Evolutionary conservation across 2,113 vertebrate species (phyloP).

Genomic region (Oncorhynchus tshawytscha): DNA sequence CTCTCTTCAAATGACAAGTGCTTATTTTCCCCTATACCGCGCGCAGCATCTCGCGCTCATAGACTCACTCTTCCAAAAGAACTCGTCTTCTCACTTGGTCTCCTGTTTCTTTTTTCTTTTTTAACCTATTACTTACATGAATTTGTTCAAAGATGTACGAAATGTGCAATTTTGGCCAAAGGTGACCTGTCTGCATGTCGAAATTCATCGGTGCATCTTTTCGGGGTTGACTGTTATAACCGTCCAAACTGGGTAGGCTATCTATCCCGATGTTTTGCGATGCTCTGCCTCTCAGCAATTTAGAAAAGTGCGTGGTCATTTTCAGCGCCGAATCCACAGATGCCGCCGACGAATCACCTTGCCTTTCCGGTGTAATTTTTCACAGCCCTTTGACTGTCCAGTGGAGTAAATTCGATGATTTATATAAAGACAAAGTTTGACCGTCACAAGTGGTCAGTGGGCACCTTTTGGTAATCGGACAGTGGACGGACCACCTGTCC

Average conservation of each 20-base stretch:
- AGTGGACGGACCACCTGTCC: conserved; percentile 52
- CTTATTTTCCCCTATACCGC: conserved; percentile 30
- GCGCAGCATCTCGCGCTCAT: conserved; percentile 23
- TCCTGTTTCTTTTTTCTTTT: conserved; percentile 1
- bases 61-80: conserved; percentile 48
- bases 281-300: conserved; percentile 38
- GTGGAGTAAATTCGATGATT: conserved; percentile 41
- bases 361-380: conserved; percentile 35
- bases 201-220: conserved; percentile 15
- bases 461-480: conserved; percentile 26
- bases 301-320: conserved; percentile 63
- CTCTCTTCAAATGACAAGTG: conserved; percentile 51
- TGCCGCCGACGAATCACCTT: conserved; percentile 51
- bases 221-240: conserved; percentile 24
- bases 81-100: conserved; percentile 34
- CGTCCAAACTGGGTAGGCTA: not conserved
- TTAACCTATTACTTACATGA: conserved; percentile 3
- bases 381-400: conserved; percentile 27
- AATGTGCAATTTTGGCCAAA: conserved; percentile 41
- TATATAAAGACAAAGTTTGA: conserved; percentile 73
- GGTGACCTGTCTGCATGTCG: conserved; percentile 44
- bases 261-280: conserved; percentile 18
- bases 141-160: not conserved
- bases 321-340: conserved; percentile 39
- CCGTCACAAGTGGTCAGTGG: conserved; percentile 41